phyloP scores from a whole-genome alignment of 2,797 vertebrate genomes.

The Smutsia gigantea region DNA sequence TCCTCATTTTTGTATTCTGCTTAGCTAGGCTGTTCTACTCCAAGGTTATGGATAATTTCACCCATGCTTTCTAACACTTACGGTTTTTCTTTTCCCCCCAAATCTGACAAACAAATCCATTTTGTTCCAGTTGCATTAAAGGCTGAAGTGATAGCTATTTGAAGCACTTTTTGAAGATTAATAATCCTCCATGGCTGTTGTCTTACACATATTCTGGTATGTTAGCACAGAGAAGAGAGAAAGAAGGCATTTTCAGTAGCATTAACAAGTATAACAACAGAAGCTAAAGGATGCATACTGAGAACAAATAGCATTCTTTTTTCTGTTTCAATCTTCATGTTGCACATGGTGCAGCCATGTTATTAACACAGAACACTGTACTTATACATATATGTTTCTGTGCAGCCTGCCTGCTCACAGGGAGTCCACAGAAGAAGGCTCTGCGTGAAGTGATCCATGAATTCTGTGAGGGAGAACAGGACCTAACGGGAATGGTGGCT shows the following conservation, averaged over 20 bases:
- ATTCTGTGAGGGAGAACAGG: neutral
- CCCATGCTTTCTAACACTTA: neutral
- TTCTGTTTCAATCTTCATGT: neutral
- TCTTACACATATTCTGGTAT: neutral
- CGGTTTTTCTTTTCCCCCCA: neutral
- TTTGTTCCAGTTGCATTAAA: slow-evolving; percentile 6
- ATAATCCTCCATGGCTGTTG: neutral
- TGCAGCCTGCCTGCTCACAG: neutral
- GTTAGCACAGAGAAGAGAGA: neutral
- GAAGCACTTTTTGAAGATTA: slow-evolving; percentile 38
- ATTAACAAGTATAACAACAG: neutral
- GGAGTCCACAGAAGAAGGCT: neutral
- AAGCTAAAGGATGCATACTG: neutral
- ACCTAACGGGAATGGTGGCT: neutral
- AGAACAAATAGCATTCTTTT: neutral
- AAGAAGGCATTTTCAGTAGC: neutral
- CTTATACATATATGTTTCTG: neutral
- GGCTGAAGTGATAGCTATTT: neutral
- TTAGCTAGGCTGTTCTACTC: neutral
- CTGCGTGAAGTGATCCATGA: neutral
- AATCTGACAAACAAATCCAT: neutral
- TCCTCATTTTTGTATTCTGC: neutral
- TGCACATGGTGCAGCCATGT: neutral
- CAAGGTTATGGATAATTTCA: slow-evolving; percentile 17
- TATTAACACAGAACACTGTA: neutral